These are phyloP conservation scores for Ranitomeya variabilis DNA, from an alignment of 2,113 vertebrate genomes.

Conservation along the genomic window DNA sequence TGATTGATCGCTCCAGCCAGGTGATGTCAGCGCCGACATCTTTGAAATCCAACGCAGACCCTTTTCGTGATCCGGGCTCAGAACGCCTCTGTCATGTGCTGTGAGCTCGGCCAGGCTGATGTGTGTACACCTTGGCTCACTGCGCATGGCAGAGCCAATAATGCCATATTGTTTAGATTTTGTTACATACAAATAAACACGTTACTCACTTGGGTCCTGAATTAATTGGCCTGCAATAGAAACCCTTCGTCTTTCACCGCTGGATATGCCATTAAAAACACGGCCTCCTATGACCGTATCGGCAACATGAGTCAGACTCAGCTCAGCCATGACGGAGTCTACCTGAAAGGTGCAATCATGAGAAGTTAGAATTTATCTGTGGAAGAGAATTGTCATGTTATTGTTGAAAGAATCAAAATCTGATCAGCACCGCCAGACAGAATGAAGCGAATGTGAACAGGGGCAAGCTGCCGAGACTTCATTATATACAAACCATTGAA, in stretches of 20 bases:
- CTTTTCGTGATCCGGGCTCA: too few species aligned
- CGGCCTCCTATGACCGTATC: conserved; percentile 83
- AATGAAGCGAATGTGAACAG: too few species aligned
- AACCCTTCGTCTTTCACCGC: conserved; percentile 87
- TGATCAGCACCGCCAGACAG: too few species aligned
- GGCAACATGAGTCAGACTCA: conserved; percentile 86
- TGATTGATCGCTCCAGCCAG: too few species aligned
- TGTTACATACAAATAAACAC: background rate
- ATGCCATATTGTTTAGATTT: background rate
- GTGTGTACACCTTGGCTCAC: too few species aligned
- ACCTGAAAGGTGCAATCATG: conserved; percentile 73
- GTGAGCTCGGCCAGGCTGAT: too few species aligned
- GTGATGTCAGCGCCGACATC: too few species aligned
- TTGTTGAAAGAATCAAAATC: background rate
- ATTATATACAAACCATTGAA: too few species aligned
- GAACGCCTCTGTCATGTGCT: too few species aligned
- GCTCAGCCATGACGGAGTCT: conserved; percentile 82
- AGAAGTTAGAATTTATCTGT: background rate
- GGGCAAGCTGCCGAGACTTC: too few species aligned
- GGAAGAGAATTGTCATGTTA: background rate
- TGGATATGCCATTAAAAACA: conserved; percentile 83
- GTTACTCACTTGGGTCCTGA: conserved; percentile 90
- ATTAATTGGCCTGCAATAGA: conserved; percentile 92
- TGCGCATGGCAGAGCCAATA: background rate
- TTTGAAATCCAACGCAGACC: too few species aligned